Percentiles rank a stretch among this genome's conserved stretches.
These are phyloP conservation scores for Penaeus monodon DNA, from an alignment of 2,888 invertebrate species.

Conservation along the genomic window DNA sequence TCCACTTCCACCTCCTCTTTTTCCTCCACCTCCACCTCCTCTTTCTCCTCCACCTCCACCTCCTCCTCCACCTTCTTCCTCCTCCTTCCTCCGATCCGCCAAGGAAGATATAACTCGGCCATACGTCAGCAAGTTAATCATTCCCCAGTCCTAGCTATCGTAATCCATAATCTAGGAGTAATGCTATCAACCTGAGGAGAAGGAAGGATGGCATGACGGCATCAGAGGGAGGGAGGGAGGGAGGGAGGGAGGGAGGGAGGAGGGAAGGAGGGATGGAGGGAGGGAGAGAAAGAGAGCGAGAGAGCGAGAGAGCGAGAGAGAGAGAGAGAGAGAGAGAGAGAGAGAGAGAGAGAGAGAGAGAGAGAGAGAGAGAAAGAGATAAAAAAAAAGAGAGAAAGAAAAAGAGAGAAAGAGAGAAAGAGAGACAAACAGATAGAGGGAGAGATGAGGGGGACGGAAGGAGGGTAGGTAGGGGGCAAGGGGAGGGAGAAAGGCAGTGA, in stretches of 20 bases:
- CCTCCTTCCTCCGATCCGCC: too few relatives aligned
- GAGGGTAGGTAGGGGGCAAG: too few relatives aligned
- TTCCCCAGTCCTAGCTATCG: too few relatives aligned
- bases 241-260: not conserved
- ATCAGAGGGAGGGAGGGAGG: not conserved
- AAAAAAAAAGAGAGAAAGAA: conserved; percentile 13
- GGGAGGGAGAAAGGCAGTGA: not conserved
- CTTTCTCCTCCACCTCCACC: too few relatives aligned
- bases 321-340: conserved; percentile 10
- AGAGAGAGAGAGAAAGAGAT: conserved; percentile 12
- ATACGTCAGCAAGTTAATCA: too few relatives aligned
- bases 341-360: conserved; percentile 4
- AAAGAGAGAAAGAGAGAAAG: conserved; percentile 1
- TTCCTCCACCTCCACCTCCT: too few relatives aligned
- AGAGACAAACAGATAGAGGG: conserved; percentile 1
- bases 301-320: conserved; percentile 30
- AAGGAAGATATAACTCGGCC: too few relatives aligned
- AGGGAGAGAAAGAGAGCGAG: conserved; percentile 14
- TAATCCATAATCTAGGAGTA: too few relatives aligned
- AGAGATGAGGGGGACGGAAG: not conserved
- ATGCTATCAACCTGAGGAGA: too few relatives aligned
- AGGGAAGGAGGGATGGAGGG: not conserved
- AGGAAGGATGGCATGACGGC: not conserved
- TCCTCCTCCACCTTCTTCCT: too few relatives aligned
- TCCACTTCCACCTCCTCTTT: too few relatives aligned